These are phyloP conservation scores for Drosophila sordidula DNA, from an alignment of 2,888 invertebrate species.

Conservation along the genomic window DNA sequence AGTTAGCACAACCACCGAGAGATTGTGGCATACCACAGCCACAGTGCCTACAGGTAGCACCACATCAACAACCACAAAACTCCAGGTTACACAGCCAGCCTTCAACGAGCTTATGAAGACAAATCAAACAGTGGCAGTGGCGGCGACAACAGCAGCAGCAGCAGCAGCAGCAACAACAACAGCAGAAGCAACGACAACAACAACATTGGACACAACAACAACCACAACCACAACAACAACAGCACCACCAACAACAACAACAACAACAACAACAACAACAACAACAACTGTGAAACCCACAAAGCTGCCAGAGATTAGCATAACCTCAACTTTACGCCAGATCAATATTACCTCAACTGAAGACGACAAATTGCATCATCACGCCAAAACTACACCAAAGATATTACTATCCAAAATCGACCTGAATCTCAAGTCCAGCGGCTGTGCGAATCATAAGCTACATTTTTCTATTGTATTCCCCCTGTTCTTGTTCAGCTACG, in stretches of 20 bases:
- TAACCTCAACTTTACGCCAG: background rate
- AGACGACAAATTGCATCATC: background rate
- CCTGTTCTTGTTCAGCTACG: background rate
- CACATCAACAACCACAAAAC: background rate
- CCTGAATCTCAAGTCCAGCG: background rate
- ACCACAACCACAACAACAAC: background rate
- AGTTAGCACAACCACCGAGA: background rate
- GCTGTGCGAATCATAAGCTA: background rate
- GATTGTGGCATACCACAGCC: background rate
- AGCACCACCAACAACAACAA: slow-evolving; percentile 2
- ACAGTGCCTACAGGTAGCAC: background rate
- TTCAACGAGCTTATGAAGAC: background rate
- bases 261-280: background rate
- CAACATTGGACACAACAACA: background rate
- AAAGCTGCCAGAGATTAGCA: background rate
- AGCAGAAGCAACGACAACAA: background rate
- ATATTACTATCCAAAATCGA: background rate
- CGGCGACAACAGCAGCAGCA: background rate
- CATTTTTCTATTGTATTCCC: background rate
- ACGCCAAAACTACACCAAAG: slow-evolving; percentile 1
- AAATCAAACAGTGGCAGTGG: background rate
- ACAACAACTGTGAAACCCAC: background rate
- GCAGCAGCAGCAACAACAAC: background rate
- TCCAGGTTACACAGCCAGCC: background rate
- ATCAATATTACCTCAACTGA: background rate